These are phyloP conservation scores for Apostichopus japonicus DNA, from an alignment of 35 echinoderm and acorn worm genomes.

Conservation along the genomic window DNA sequence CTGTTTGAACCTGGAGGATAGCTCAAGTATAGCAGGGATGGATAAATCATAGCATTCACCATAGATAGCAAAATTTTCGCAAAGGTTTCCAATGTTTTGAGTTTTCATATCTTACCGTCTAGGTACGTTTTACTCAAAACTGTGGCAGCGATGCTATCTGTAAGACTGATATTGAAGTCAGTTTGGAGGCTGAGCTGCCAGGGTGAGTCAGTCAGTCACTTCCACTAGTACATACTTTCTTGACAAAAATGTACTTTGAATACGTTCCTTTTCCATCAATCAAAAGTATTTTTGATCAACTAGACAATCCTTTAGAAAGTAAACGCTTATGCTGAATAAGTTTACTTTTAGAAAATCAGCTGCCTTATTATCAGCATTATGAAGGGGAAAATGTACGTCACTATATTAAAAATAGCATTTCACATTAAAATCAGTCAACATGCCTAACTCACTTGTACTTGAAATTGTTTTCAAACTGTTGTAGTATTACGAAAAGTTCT, in stretches of 20 bases:
- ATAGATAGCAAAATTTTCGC: too few species aligned
- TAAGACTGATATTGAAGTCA: constrained; percentile 66
- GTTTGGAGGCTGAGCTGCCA: constrained; percentile 27
- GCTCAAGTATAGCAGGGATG: too few species aligned
- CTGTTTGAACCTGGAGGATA: too few species aligned
- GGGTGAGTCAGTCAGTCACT: constrained; percentile 51
- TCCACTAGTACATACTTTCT: too few species aligned
- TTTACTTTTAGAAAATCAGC: not conserved
- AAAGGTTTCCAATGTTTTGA: too few species aligned
- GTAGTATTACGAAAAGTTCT: not conserved
- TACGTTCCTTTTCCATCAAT: too few species aligned
- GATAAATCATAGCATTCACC: too few species aligned
- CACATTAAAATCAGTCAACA: not conserved
- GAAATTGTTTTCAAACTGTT: not conserved
- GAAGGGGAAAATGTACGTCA: not conserved
- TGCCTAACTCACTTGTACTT: not conserved
- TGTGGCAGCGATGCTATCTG: constrained; percentile 80
- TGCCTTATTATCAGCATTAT: not conserved
- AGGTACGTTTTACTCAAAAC: constrained; percentile 74
- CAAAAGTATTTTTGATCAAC: too few species aligned
- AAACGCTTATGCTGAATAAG: not conserved
- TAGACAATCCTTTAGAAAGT: not conserved
- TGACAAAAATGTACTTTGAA: too few species aligned
- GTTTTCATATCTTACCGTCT: not conserved
- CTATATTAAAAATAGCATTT: not conserved